Conservation (phyloP, 2,797 vertebrate species). For the Vipera latastei region DNA sequence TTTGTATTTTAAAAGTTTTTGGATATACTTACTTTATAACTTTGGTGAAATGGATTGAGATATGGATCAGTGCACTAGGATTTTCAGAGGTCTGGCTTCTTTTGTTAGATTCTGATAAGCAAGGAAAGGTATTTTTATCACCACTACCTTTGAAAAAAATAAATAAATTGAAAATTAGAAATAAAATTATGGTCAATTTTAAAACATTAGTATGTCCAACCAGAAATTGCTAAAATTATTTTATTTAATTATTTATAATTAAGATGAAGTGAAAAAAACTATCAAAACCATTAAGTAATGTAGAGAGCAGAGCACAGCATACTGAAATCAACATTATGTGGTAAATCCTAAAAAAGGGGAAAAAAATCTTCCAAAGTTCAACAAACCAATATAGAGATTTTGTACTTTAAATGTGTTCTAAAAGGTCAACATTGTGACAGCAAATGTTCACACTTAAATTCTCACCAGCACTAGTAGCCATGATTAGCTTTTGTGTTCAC, state of each 20-base stretch:
- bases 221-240: neutral
- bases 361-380: neutral
- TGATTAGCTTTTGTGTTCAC: neutral
- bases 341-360: neutral
- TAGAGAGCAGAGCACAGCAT: neutral
- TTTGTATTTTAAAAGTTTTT: slow-evolving; percentile 46
- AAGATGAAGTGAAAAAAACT: neutral
- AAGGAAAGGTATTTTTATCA: slow-evolving; percentile 26
- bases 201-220: neutral
- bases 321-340: neutral
- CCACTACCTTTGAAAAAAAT: neutral
- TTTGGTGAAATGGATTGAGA: slow-evolving; percentile 31
- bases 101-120: slow-evolving; percentile 24
- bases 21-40: slow-evolving; percentile 71
- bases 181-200: neutral
- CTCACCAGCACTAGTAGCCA: neutral
- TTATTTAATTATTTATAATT: neutral
- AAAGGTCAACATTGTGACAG: neutral
- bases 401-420: neutral
- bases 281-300: neutral
- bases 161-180: neutral
- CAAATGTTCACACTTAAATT: neutral
- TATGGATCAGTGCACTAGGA: slow-evolving; percentile 32
- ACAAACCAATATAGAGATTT: neutral
- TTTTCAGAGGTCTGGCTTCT: slow-evolving; percentile 37